Percentiles rank a stretch among this genome's conserved stretches.
These are phyloP conservation scores for Australoheros facetus DNA, from an alignment of 2,797 vertebrate species.

Conservation along the genomic window DNA sequence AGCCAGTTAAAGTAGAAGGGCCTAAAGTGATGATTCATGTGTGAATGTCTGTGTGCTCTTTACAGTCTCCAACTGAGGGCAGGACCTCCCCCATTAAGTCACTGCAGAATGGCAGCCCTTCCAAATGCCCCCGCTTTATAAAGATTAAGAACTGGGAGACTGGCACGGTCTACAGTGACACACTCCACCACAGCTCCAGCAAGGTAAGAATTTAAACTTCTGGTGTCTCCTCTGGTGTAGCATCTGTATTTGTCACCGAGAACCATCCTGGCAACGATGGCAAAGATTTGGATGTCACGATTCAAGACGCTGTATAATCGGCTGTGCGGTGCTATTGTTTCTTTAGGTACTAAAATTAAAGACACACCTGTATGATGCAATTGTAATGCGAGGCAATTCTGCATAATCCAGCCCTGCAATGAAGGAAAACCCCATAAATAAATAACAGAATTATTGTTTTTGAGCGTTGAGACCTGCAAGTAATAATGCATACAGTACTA, in stretches of 20 bases:
- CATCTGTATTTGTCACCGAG: neutral
- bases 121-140: slow-evolving; percentile 93
- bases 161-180: slow-evolving; percentile 86
- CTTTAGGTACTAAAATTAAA: neutral
- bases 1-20: neutral
- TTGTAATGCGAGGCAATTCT: neutral
- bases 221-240: neutral
- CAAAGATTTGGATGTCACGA: neutral
- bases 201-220: slow-evolving; percentile 76
- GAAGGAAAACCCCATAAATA: no score
- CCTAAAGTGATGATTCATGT: neutral
- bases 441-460: no score
- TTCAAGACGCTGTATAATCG: neutral
- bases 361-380: neutral
- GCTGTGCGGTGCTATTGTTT: neutral
- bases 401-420: no score
- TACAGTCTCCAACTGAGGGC: slow-evolving; percentile 75
- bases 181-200: slow-evolving; percentile 87
- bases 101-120: slow-evolving; percentile 88
- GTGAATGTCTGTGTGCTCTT: slow-evolving; percentile 30
- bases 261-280: neutral
- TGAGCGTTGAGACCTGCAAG: neutral
- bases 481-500: neutral
- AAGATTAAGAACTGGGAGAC: slow-evolving; percentile 98
- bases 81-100: slow-evolving; percentile 86